Percentiles rank a stretch among this genome's conserved stretches.
These are phyloP conservation scores for Folsomia manolachei DNA, from an alignment of 2,888 invertebrate genomes.

Conservation along the genomic window DNA sequence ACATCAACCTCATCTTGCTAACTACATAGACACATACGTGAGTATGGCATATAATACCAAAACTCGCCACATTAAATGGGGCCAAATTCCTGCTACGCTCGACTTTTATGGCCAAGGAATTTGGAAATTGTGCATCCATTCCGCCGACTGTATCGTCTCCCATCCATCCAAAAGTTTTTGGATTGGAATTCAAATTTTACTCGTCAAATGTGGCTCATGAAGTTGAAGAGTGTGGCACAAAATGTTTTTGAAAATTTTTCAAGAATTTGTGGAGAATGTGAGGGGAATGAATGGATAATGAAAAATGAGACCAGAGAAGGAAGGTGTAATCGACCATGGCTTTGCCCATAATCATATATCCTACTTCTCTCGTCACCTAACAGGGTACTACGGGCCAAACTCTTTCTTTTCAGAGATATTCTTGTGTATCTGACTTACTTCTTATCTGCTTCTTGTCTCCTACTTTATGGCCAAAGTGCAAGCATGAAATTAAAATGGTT, in stretches of 20 bases:
- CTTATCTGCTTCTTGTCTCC: not conserved
- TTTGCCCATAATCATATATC: constrained; percentile 47
- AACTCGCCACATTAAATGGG: constrained; percentile 1
- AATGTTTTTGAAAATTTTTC: not conserved
- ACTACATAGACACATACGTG: not conserved
- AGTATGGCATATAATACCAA: not conserved
- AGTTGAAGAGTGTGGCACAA: not conserved
- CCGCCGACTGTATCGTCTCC: too few relatives aligned
- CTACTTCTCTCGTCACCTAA: constrained; percentile 46
- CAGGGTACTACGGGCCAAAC: not conserved
- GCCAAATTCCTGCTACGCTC: not conserved
- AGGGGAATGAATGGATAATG: not conserved
- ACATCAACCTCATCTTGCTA: not conserved
- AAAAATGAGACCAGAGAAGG: not conserved
- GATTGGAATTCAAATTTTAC: not conserved
- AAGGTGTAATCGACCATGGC: constrained; percentile 49
- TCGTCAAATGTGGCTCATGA: not conserved
- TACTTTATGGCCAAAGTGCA: not conserved
- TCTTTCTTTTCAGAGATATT: too few relatives aligned
- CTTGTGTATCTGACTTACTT: too few relatives aligned
- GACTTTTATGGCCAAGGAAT: not conserved
- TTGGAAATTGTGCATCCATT: not conserved
- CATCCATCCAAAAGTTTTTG: not conserved
- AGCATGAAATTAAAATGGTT: not conserved
- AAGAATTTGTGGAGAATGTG: not conserved